Conservation (phyloP, 2,888 invertebrate genomes). For the Parnassius glacialis region DNA sequence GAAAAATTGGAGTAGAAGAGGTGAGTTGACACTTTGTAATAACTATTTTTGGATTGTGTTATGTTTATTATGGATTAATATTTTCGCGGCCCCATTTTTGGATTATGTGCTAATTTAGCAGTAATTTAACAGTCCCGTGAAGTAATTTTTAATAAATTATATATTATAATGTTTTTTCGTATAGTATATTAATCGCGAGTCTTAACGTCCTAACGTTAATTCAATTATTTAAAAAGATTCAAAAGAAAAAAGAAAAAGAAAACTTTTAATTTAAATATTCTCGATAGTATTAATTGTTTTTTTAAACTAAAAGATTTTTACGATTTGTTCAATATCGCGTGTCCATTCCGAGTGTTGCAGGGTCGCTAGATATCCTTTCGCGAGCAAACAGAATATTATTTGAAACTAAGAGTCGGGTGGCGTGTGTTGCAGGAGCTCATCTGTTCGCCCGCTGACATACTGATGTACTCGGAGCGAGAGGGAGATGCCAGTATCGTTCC, state of each 20-base stretch:
- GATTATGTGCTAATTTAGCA: too few species aligned
- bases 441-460: conserved; percentile 83
- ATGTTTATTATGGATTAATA: not conserved
- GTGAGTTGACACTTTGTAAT: conserved; percentile 76
- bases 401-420: conserved; percentile 72
- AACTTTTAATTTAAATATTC: too few species aligned
- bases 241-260: too few species aligned
- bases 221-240: too few species aligned
- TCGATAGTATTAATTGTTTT: too few species aligned
- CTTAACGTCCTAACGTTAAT: too few species aligned
- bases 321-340: conserved; percentile 27
- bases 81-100: too few species aligned
- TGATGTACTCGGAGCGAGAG: conserved; percentile 58
- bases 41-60: not conserved
- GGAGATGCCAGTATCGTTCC: conserved; percentile 42
- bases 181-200: too few species aligned
- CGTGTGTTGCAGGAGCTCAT: conserved; percentile 85
- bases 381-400: conserved; percentile 43
- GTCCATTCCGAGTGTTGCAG: conserved; percentile 62
- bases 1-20: conserved; percentile 96
- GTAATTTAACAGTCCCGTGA: too few species aligned
- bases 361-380: conserved; percentile 65
- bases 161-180: too few species aligned
- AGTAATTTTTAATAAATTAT: too few species aligned
- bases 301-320: too few species aligned